These are phyloP conservation scores for Cotesia chilonis DNA, from an alignment of 1,140 invertebrate genomes.

Conservation along the genomic window DNA sequence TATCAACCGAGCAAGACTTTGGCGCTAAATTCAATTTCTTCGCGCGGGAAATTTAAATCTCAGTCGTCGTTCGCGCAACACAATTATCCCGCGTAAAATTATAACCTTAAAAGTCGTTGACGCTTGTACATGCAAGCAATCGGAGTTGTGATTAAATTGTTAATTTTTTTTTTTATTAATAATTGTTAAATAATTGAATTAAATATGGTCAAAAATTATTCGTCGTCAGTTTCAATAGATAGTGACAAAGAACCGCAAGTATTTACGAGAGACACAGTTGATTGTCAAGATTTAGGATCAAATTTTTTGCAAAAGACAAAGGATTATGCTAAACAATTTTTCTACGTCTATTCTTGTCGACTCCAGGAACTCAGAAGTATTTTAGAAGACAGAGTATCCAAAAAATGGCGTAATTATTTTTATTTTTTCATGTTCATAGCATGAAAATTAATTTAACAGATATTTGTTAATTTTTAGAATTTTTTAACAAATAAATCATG, in stretches of 20 bases:
- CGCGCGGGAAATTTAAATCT: too few species aligned
- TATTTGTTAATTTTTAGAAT: too few species aligned
- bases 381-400: conserved; percentile 23
- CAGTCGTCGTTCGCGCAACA: too few species aligned
- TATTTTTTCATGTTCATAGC: not conserved
- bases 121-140: too few species aligned
- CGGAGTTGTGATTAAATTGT: too few species aligned
- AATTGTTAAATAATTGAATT: not conserved
- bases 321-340: conserved; percentile 40
- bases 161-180: too few species aligned
- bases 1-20: too few species aligned
- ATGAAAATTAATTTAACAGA: too few species aligned
- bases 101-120: too few species aligned
- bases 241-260: conserved; percentile 11
- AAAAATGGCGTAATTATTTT: conserved; percentile 36
- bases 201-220: conserved; percentile 26
- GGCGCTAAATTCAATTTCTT: too few species aligned
- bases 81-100: too few species aligned
- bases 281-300: conserved; percentile 23
- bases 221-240: not conserved
- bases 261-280: conserved; percentile 27
- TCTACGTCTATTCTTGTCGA: conserved; percentile 34
- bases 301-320: conserved; percentile 21
- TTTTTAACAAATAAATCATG: too few species aligned
- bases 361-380: conserved; percentile 27